A percentile compares a stretch with the other conserved stretches of the same genome.
phyloP scores from a whole-genome alignment of 2,888 invertebrate species.

The Leptinotarsa tumamoca region DNA sequence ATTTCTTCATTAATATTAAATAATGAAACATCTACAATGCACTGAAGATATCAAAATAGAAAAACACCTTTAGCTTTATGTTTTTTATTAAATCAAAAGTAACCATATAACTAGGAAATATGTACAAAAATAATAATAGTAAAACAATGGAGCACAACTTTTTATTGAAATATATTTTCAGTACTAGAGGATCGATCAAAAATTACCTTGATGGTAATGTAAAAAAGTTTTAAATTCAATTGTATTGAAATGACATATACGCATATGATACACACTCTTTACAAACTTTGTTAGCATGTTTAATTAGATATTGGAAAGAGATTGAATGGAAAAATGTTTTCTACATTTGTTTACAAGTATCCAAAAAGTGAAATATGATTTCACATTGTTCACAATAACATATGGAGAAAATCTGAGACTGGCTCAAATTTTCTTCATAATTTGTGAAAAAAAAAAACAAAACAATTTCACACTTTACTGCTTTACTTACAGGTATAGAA shows the following conservation, averaged over 20 bases:
- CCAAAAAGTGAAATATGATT: background rate
- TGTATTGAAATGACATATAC: conserved; percentile 6
- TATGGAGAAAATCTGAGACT: background rate
- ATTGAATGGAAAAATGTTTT: background rate
- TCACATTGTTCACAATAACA: background rate
- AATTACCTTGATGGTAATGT: conserved; percentile 17
- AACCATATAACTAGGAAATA: conserved; percentile 45
- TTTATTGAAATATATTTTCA: conserved; percentile 41
- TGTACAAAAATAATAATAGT: conserved; percentile 45
- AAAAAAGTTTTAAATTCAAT: background rate
- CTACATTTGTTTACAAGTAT: background rate
- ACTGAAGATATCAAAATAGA: background rate
- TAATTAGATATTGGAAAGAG: conserved; percentile 7
- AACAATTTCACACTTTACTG: too few relatives aligned
- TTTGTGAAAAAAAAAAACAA: too few relatives aligned
- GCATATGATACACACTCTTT: conserved; percentile 6
- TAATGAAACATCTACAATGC: too few relatives aligned
- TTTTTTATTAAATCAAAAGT: conserved; percentile 47
- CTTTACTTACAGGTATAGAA: too few relatives aligned
- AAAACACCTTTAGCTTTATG: conserved; percentile 1
- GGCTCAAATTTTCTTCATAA: too few relatives aligned
- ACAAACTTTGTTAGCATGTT: conserved; percentile 3
- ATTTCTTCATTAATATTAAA: background rate
- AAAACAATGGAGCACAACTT: conserved; percentile 43
- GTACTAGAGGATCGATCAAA: conserved; percentile 33